phyloP scores from a whole-genome alignment of 2,797 vertebrate species.

The Microtus obscurus region DNA sequence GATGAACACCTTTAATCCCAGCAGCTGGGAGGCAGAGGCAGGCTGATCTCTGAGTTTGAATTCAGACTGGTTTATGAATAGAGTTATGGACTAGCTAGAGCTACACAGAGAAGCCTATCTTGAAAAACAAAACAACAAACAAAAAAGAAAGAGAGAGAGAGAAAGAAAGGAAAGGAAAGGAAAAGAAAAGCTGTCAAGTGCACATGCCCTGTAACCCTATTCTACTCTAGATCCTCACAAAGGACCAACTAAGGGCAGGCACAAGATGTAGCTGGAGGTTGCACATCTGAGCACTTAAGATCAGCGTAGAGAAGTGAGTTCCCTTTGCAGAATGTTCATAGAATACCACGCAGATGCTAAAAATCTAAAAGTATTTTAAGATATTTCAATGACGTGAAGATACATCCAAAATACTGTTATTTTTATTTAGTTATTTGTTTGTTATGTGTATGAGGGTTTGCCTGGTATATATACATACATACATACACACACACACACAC shows the following conservation, averaged over 20 bases:
- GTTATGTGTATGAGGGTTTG: not conserved
- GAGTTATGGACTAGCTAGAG: not conserved
- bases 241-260: not conserved
- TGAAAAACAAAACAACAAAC: not conserved
- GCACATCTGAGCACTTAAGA: too few relatives aligned
- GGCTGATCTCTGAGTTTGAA: not conserved
- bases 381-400: not conserved
- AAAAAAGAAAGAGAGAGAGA: too few relatives aligned
- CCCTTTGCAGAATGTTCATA: not conserved
- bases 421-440: not conserved
- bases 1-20: not conserved
- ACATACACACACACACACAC: too few relatives aligned
- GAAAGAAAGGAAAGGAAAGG: too few relatives aligned
- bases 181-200: not conserved
- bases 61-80: not conserved
- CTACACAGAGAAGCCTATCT: not conserved
- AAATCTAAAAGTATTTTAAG: slow-evolving; percentile 4
- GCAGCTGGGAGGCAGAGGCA: not conserved
- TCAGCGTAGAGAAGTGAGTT: not conserved
- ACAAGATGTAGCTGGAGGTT: not conserved
- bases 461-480: too few relatives aligned
- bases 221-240: not conserved
- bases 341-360: not conserved
- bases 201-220: not conserved
- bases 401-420: not conserved